Conservation (phyloP, 2,113 vertebrate species). For the Gnathonemus longibarbis region DNA sequence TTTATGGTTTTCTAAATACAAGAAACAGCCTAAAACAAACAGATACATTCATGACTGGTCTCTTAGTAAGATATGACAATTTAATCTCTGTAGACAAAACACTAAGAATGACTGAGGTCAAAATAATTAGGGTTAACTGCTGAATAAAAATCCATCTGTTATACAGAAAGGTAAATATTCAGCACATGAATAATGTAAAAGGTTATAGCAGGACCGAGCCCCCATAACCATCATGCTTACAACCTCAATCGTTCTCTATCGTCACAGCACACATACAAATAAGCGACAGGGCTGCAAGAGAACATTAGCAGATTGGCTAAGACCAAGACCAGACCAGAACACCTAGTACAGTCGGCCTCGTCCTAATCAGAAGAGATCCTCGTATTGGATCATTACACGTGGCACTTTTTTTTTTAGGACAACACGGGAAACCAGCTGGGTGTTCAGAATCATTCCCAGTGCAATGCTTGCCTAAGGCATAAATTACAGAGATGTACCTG, state of each 20-base stretch:
- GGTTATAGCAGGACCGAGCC: background rate
- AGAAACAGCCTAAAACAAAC: background rate
- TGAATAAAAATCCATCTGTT: background rate
- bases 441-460: background rate
- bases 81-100: background rate
- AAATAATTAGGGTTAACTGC: background rate
- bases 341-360: background rate
- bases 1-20: background rate
- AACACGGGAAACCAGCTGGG: background rate
- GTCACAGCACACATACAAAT: background rate
- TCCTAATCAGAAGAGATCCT: background rate
- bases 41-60: background rate
- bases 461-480: conserved; percentile 12
- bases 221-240: background rate
- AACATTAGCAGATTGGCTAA: background rate
- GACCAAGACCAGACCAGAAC: background rate
- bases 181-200: background rate
- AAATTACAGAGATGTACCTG: background rate
- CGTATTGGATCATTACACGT: background rate
- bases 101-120: background rate
- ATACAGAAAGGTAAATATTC: background rate
- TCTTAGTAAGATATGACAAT: background rate
- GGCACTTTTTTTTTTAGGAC: background rate
- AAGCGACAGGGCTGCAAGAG: background rate
- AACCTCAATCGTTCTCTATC: background rate